A percentile compares a stretch with the other conserved stretches of the same genome.
These are phyloP conservation scores for Lycaena phlaeas DNA, from an alignment of 2,888 invertebrate genomes.

Conservation along the genomic window DNA sequence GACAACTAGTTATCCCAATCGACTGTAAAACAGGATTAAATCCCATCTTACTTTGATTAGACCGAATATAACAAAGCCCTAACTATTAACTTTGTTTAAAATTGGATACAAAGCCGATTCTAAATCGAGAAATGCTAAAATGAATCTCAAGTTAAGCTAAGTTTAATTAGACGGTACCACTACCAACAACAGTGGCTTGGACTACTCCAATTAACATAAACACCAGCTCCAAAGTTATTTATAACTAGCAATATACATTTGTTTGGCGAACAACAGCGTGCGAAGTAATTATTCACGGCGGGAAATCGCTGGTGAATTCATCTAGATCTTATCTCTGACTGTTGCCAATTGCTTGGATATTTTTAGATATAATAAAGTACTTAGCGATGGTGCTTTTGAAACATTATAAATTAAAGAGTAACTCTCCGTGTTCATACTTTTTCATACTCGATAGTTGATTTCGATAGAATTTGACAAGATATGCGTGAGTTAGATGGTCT, in stretches of 20 bases:
- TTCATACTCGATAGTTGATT: no score
- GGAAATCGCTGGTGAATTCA: constrained; percentile 37
- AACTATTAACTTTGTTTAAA: no score
- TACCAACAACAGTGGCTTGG: constrained; percentile 44
- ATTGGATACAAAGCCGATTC: no score
- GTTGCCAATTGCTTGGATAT: constrained; percentile 3
- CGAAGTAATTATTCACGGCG: constrained; percentile 41
- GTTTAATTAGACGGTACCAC: constrained; percentile 18
- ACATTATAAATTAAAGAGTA: no score
- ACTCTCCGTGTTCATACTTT: no score
- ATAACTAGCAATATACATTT: constrained; percentile 35
- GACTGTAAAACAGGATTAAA: no score
- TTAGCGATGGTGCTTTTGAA: no score
- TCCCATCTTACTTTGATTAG: no score
- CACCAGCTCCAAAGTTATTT: constrained; percentile 44
- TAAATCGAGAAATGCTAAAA: neutral
- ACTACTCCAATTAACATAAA: constrained; percentile 65
- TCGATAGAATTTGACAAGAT: no score
- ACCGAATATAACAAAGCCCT: no score
- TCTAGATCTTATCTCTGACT: constrained; percentile 36
- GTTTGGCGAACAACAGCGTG: constrained; percentile 26
- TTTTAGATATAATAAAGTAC: neutral
- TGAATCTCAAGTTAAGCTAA: constrained; percentile 10
- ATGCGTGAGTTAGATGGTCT: no score
- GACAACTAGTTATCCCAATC: no score